Base-by-base conservation (phyloP, 2,797 vertebrate species). In the Sebastes glaucus region DNA sequence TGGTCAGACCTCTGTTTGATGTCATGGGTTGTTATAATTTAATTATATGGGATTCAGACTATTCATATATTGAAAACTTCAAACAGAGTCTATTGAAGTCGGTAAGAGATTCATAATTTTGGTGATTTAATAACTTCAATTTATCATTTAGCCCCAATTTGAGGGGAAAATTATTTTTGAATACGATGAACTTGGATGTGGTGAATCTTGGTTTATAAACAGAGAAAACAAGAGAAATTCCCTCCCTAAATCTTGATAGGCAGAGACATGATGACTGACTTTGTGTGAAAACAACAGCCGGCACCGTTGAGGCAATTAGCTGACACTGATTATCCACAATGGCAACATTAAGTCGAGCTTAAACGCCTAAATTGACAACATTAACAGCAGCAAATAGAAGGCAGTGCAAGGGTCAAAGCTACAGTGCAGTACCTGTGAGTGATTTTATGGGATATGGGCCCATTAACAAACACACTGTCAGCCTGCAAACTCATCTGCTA, bases 331-430 rank as follows among this genome's bases (percentile, higher is more conserved):
- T 81, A 85, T 88, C 81, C 85, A 66, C 72, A 86, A 89, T 73
- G 84, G 87, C 81, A 81, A 82, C 91, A 93, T 92, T 90, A 91
- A 79, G 83, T 85, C 68, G 52, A 73, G 85, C 87, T 89, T 88
- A 89, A 94, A 92, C n/a, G 68, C 74, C 83, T 90, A 90, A 93
- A 94, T 94, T 86, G 81, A 84, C 74, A 67, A 90, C 86, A 88
- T 92, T 93, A 92, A 90, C 92, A 81, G 76, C 84, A 81, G 74
- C 79, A 89, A 88, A 91, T 83, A 86, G 63, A 70, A 74, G 62
- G 65, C 57, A 73, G 88, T 78, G 83, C 90, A 90, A 92, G 82
- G 92, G 89, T 91, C 88, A 80, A 78, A 82, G 79, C 71, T 63
- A 27, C 64, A 71, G 56, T 5, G 64, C 79, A 71, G 79, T 20